Percentiles rank a stretch among this genome's conserved stretches.
phyloP scores from a whole-genome alignment of 2,797 vertebrate genomes.

The Gymnodraco acuticeps region DNA sequence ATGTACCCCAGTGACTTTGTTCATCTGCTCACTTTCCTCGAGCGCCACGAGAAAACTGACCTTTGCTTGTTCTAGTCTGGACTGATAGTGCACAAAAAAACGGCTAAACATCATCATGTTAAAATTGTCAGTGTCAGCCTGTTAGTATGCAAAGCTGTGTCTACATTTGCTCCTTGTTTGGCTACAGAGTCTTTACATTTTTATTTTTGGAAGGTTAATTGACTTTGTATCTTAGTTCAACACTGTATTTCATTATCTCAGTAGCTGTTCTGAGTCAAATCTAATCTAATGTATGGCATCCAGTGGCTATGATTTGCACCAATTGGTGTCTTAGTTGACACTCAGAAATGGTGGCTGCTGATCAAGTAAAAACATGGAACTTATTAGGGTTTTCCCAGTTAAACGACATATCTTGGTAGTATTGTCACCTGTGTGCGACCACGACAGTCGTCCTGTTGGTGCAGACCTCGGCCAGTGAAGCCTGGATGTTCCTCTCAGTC shows the following conservation, averaged over 20 bases:
- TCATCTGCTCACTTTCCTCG: neutral
- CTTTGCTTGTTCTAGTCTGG: too few species aligned
- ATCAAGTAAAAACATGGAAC: neutral
- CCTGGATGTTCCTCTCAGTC: conserved; percentile 92
- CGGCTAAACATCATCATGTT: neutral
- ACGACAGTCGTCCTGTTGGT: conserved; percentile 89
- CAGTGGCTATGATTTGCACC: neutral
- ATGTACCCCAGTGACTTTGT: neutral
- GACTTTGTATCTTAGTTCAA: neutral
- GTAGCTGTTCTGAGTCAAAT: neutral
- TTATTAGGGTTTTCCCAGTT: neutral
- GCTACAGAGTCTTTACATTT: neutral
- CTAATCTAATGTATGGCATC: neutral
- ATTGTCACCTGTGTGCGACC: conserved; percentile 91
- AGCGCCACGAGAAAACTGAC: neutral
- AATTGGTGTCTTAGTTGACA: neutral
- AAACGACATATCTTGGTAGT: neutral
- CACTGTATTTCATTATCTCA: neutral
- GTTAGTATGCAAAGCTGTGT: neutral
- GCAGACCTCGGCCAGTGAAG: conserved; percentile 90
- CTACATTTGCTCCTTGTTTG: neutral
- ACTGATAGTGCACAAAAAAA: neutral
- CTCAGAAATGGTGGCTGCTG: neutral
- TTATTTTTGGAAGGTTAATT: neutral
- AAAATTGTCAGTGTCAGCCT: neutral